Conservation (phyloP, 2,113 vertebrate genomes). For the Atrichornis clamosus region DNA sequence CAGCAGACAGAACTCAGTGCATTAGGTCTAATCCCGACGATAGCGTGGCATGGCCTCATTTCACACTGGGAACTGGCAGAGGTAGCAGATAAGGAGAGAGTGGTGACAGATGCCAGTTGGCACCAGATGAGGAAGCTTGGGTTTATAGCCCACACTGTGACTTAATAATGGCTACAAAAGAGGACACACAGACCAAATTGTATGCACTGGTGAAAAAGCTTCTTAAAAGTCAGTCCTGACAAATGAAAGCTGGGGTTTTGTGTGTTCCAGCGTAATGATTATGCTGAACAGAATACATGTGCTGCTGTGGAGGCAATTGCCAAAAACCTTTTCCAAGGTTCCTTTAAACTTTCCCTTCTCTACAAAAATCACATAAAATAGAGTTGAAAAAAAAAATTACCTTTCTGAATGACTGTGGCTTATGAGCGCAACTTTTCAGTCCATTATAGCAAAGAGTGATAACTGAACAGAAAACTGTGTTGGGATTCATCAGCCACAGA, state of each 20-base stretch:
- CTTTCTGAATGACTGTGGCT: background rate
- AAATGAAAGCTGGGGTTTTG: background rate
- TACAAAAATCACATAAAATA: background rate
- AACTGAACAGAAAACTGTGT: background rate
- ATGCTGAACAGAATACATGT: background rate
- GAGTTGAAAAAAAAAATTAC: background rate
- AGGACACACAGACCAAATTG: constrained; percentile 24
- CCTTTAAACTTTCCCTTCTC: background rate
- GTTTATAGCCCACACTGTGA: background rate
- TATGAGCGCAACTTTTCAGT: background rate
- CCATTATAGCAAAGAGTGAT: background rate
- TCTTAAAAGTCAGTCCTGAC: constrained; percentile 3
- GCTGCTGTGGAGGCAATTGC: background rate
- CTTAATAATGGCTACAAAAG: constrained; percentile 34
- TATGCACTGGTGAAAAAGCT: constrained; percentile 27
- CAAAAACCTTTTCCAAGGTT: background rate
- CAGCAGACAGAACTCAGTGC: constrained; percentile 27
- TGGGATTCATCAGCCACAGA: background rate
- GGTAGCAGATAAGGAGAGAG: constrained; percentile 48
- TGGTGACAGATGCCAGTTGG: constrained; percentile 55
- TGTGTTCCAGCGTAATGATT: background rate
- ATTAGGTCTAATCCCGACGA: background rate
- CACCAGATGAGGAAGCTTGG: constrained; percentile 33
- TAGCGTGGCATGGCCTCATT: background rate
- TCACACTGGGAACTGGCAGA: constrained; percentile 40